Evolutionary conservation across 2,113 vertebrate genomes (phyloP).

Genomic region (Argyrosomus japonicus): DNA sequence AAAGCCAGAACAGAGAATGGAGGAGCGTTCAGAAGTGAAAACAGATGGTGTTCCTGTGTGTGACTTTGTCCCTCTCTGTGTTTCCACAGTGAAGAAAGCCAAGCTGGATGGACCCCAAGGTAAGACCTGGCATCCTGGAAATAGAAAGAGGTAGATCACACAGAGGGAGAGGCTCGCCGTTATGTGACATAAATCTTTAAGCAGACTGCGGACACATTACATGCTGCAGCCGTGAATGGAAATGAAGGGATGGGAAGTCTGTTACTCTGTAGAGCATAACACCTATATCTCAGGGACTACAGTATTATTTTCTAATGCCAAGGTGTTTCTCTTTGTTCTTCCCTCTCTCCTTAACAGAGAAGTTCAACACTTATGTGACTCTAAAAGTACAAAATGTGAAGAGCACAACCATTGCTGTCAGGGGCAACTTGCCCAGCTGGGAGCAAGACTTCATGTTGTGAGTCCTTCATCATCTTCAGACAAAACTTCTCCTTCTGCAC

Average conservation of each 20-base stretch:
- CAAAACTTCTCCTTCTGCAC: conserved; percentile 12
- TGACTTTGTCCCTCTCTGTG: conserved; percentile 78
- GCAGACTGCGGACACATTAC: conserved; percentile 21
- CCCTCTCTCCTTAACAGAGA: conserved; percentile 84
- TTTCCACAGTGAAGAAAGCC: conserved; percentile 96
- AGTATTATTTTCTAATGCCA: not conserved
- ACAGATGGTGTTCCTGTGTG: conserved; percentile 77
- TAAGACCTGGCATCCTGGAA: conserved; percentile 80
- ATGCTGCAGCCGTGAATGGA: conserved; percentile 32
- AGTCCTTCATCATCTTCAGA: conserved; percentile 79
- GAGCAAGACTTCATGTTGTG: conserved; percentile 99
- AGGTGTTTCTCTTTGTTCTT: conserved; percentile 12
- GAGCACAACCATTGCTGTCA: conserved; percentile 96
- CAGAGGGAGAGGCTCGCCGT: conserved; percentile 11
- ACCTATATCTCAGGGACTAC: not conserved
- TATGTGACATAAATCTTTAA: conserved; percentile 43
- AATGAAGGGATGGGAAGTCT: conserved; percentile 11
- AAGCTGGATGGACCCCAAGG: conserved; percentile 97
- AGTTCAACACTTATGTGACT: conserved; percentile 98
- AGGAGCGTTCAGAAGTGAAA: conserved; percentile 31
- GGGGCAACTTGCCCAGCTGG: conserved; percentile 96
- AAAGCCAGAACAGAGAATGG: conserved; percentile 36
- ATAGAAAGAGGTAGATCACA: conserved; percentile 37
- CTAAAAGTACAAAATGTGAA: conserved; percentile 99
- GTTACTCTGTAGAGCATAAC: conserved; percentile 1